phyloP scores from a whole-genome alignment of 2,797 vertebrate genomes.

The Diplodus sargus region DNA sequence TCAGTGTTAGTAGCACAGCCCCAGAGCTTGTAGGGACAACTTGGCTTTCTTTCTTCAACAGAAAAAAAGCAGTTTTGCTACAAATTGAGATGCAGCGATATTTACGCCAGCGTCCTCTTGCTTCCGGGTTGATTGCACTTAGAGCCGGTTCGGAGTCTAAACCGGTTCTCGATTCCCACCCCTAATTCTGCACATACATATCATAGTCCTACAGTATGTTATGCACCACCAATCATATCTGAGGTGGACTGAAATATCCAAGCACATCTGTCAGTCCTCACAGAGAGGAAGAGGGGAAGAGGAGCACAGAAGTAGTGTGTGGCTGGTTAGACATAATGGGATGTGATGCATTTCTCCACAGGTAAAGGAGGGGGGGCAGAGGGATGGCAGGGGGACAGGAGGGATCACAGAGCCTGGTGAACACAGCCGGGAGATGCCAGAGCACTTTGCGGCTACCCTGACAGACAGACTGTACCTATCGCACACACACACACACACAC shows the following conservation, averaged over 20 bases:
- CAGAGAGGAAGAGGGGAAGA: background rate
- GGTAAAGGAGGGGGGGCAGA: conserved; percentile 34
- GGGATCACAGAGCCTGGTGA: conserved; percentile 36
- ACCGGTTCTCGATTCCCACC: no score
- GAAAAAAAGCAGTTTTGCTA: no score
- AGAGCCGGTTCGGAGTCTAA: no score
- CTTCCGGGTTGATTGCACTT: no score
- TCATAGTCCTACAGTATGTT: background rate
- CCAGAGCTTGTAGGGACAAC: no score
- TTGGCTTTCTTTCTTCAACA: no score
- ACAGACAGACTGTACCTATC: conserved; percentile 61
- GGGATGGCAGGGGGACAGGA: conserved; percentile 1
- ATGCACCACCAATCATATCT: background rate
- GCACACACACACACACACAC: conserved; percentile 1
- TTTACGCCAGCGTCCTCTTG: no score
- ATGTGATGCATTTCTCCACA: conserved; percentile 68
- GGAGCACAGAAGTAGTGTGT: conserved; percentile 12
- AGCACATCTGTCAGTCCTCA: background rate
- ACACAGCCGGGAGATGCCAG: conserved; percentile 58
- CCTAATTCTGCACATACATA: background rate
- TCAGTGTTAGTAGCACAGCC: no score
- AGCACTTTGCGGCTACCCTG: conserved; percentile 41
- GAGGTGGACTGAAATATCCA: conserved; percentile 10
- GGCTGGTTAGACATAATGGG: conserved; percentile 65
- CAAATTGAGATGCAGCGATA: no score